phyloP scores from a whole-genome alignment of 2,888 invertebrate species.

The Polymixis lichenea region DNA sequence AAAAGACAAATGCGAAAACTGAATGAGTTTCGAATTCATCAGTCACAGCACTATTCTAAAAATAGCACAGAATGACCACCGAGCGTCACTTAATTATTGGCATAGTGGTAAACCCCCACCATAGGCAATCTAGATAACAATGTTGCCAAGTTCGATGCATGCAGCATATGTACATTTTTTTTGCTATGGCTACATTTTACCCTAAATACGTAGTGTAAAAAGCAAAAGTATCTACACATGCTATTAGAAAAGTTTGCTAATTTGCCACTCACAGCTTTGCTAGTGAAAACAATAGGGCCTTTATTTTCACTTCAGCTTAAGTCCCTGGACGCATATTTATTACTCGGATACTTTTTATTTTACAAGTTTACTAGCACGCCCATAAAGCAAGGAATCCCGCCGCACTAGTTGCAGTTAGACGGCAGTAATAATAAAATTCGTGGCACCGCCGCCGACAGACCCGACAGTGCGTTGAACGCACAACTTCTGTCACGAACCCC shows the following conservation, averaged over 20 bases:
- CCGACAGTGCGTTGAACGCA: too few relatives aligned
- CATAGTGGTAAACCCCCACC: constrained; percentile 29
- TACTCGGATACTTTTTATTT: not conserved
- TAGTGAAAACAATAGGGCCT: not conserved
- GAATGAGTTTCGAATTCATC: constrained; percentile 4
- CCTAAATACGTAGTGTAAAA: not conserved
- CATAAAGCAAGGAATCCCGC: not conserved
- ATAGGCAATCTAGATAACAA: constrained; percentile 14
- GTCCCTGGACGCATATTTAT: not conserved
- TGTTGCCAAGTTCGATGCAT: constrained; percentile 13
- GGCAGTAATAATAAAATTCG: not conserved
- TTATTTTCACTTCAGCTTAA: too few relatives aligned
- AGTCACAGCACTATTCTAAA: constrained; percentile 39
- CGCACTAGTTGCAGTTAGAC: not conserved
- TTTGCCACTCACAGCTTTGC: not conserved
- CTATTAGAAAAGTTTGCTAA: not conserved
- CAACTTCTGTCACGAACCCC: too few relatives aligned
- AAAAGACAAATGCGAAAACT: constrained; percentile 18
- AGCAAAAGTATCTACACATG: not conserved
- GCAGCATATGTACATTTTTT: not conserved
- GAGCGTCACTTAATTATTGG: not conserved
- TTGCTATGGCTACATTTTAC: not conserved
- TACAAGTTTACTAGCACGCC: not conserved
- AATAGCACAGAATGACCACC: not conserved
- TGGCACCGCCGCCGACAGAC: too few relatives aligned